Evolutionary conservation across 2,113 vertebrate genomes (phyloP).

Genomic region (Indicator maculatus): DNA sequence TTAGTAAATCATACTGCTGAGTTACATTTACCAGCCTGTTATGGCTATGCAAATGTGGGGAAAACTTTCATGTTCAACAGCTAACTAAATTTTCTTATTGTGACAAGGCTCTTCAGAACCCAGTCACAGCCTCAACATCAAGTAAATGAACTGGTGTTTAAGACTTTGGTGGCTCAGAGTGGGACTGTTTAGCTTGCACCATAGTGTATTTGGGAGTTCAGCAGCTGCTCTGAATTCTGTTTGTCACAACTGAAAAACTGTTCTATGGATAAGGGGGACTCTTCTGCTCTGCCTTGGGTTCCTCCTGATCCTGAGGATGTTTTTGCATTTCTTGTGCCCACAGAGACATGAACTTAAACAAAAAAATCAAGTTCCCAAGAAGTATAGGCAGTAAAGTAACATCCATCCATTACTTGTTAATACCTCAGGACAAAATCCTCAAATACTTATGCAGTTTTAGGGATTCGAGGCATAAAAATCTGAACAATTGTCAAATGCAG

Average conservation of each 20-base stretch:
- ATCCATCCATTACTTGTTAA: not conserved
- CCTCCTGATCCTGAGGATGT: too few relatives aligned
- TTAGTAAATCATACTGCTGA: not conserved
- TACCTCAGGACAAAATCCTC: not conserved
- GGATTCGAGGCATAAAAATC: not conserved
- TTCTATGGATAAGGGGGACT: too few relatives aligned
- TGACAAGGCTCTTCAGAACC: not conserved
- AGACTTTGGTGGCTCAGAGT: not conserved
- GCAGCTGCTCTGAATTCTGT: not conserved
- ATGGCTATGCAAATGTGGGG: not conserved
- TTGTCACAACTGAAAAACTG: not conserved
- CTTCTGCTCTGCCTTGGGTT: too few relatives aligned
- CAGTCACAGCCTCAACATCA: not conserved
- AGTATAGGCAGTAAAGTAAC: not conserved
- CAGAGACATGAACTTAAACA: not conserved
- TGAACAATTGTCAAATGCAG: rapidly evolving
- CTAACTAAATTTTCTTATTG: not conserved
- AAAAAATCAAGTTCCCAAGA: not conserved
- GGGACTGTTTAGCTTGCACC: not conserved
- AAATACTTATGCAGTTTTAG: rapidly evolving
- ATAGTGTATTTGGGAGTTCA: not conserved
- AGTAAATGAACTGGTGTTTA: not conserved
- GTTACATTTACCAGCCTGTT: not conserved
- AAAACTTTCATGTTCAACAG: not conserved
- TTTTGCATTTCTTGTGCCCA: too few relatives aligned